Conservation (phyloP, 2,113 vertebrate genomes). For the Tragulus kanchil region DNA sequence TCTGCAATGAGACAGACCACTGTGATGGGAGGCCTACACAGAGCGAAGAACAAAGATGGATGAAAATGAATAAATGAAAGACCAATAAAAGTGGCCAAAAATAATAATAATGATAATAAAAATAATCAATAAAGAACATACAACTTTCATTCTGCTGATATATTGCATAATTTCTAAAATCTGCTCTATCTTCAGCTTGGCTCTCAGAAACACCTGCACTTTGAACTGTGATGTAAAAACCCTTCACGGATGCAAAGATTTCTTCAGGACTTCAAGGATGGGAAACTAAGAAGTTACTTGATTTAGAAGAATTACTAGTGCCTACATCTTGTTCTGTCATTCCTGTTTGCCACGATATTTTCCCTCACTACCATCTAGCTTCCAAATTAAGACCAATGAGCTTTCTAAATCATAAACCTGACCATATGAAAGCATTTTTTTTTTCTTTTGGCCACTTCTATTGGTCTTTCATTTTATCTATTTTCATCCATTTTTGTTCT, state of each 20-base stretch:
- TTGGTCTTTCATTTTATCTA: too few species aligned
- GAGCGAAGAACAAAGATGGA: too few species aligned
- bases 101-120: constrained; percentile 12
- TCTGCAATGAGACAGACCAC: too few species aligned
- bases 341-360: not conserved
- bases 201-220: not conserved
- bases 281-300: not conserved
- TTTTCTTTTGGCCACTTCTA: too few species aligned
- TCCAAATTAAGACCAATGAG: not conserved
- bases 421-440: not conserved
- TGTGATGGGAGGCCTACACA: too few species aligned
- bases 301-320: not conserved
- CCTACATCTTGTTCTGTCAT: not conserved
- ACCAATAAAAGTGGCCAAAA: too few species aligned
- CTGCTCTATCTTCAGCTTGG: not conserved
- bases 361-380: not conserved
- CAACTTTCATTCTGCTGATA: not conserved
- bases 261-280: not conserved
- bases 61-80: too few species aligned
- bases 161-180: constrained; percentile 25
- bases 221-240: constrained; percentile 17
- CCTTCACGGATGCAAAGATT: constrained; percentile 26
- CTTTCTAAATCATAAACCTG: constrained; percentile 5
- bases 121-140: constrained; percentile 33
- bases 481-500: too few species aligned